Evolutionary conservation across 1,140 invertebrate species (phyloP).

Genomic region (Magallana ariakensis): DNA sequence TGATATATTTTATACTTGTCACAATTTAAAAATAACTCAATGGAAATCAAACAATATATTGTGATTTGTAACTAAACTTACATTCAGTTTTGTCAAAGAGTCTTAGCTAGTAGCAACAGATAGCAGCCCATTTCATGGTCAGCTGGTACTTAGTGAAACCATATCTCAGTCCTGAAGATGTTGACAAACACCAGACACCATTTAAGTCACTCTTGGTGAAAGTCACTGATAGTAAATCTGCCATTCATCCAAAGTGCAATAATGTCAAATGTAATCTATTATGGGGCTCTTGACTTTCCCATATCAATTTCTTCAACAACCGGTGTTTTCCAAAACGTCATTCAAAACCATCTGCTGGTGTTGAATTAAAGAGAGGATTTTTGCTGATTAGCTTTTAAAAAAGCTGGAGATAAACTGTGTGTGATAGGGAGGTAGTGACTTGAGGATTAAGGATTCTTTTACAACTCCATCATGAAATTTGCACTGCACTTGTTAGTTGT

Average conservation of each 20-base stretch:
- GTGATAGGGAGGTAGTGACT: background rate
- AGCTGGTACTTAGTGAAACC: too few relatives aligned
- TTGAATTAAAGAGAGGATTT: background rate
- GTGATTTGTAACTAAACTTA: too few relatives aligned
- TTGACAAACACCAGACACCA: background rate
- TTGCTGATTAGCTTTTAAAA: background rate
- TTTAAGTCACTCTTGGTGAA: background rate
- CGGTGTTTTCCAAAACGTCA: background rate
- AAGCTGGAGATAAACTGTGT: background rate
- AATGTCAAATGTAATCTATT: background rate
- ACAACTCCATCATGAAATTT: background rate
- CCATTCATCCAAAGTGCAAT: background rate
- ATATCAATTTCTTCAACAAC: constrained; percentile 22
- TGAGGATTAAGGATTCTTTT: constrained; percentile 9
- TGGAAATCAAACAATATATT: too few relatives aligned
- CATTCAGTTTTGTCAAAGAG: background rate
- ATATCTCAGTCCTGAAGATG: background rate
- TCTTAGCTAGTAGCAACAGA: background rate
- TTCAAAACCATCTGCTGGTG: constrained; percentile 17
- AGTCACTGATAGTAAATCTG: background rate
- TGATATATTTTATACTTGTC: too few relatives aligned
- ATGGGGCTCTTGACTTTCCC: background rate
- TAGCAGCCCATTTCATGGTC: too few relatives aligned
- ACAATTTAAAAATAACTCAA: too few relatives aligned
- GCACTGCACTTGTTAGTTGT: background rate